Percentiles rank a stretch among this genome's conserved stretches.
These are phyloP conservation scores for Rotaria magnacalcarata DNA, from an alignment of 2,888 invertebrate genomes.

Conservation along the genomic window DNA sequence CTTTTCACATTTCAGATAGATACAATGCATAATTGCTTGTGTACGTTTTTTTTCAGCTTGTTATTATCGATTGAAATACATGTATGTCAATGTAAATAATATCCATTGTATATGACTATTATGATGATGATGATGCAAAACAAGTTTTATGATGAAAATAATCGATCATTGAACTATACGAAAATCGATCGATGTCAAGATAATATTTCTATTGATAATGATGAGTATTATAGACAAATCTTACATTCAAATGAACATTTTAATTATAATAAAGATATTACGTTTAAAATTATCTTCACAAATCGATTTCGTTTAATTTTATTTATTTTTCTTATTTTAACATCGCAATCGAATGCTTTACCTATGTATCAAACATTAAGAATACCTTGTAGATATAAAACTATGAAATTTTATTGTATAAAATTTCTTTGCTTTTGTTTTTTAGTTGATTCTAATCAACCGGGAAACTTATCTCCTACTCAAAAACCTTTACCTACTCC, in stretches of 20 bases:
- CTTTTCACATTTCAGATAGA: neutral
- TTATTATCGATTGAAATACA: neutral
- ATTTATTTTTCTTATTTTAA: neutral
- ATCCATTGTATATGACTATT: neutral
- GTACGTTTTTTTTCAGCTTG: neutral
- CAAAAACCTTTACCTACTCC: neutral
- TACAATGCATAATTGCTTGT: neutral
- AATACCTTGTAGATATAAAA: neutral
- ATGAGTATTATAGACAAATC: neutral
- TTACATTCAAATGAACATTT: neutral
- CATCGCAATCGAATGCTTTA: neutral
- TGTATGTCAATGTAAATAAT: conserved; percentile 4
- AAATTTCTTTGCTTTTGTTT: too few species aligned
- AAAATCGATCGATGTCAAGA: conserved; percentile 11
- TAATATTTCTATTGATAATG: conserved; percentile 5
- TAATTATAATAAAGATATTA: neutral
- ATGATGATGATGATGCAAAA: neutral
- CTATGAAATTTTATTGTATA: too few species aligned
- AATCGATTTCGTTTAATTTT: neutral
- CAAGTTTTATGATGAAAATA: neutral
- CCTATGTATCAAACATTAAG: neutral
- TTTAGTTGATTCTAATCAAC: too few species aligned
- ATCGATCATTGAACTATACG: conserved; percentile 20
- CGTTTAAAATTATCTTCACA: neutral
- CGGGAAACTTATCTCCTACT: too few species aligned